phyloP scores from a whole-genome alignment of 2,113 vertebrate genomes.

The Ailuropoda melanoleuca region DNA sequence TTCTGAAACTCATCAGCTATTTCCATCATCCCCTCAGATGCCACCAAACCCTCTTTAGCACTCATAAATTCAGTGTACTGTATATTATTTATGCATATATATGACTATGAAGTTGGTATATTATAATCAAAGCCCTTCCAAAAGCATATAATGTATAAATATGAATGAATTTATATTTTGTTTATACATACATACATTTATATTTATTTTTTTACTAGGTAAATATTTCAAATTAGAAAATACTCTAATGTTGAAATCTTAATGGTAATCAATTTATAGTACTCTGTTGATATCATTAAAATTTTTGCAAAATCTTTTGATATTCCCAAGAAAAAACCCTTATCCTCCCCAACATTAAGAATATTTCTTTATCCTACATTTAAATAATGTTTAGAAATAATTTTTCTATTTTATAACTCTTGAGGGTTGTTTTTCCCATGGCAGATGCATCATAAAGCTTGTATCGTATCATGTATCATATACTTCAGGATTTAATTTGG shows the following conservation, averaged over 20 bases:
- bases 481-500: neutral
- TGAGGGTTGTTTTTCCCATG: neutral
- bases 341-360: neutral
- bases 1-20: neutral
- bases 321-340: neutral
- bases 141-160: neutral
- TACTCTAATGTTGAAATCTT: neutral
- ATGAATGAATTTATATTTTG: neutral
- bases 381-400: neutral
- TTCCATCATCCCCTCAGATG: neutral
- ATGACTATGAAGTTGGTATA: neutral
- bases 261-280: neutral
- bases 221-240: constrained; percentile 24
- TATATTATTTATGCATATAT: neutral
- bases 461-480: neutral
- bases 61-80: neutral
- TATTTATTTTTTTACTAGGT: neutral
- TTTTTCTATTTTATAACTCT: neutral
- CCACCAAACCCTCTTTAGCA: neutral
- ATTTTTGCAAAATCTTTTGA: constrained; percentile 19
- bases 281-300: neutral
- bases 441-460: neutral
- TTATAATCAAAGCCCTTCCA: neutral
- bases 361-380: neutral
- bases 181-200: neutral